phyloP scores from a whole-genome alignment of 2,888 invertebrate genomes.

The Stenurella melanura region DNA sequence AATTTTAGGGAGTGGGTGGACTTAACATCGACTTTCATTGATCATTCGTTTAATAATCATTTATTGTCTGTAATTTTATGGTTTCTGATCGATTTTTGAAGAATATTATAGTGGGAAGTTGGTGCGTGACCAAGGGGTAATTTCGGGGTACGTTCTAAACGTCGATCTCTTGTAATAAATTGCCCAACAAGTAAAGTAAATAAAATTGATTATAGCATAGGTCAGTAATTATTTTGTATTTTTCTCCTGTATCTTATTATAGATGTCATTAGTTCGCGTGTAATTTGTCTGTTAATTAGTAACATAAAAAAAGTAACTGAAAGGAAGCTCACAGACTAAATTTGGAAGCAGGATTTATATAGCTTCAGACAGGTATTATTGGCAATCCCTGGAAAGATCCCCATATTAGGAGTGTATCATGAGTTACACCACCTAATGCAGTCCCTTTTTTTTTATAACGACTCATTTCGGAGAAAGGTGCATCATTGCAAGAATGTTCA shows the following conservation, averaged over 20 bases:
- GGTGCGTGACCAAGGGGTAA: slow-evolving; percentile 13
- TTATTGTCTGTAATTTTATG: slow-evolving; percentile 36
- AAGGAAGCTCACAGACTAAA: no score
- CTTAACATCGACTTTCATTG: slow-evolving; percentile 40
- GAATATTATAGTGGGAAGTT: slow-evolving; percentile 17
- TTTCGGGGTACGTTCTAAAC: slow-evolving; percentile 11
- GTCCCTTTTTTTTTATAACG: no score
- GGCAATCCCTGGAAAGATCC: no score
- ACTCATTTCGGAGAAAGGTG: no score
- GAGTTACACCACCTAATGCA: no score
- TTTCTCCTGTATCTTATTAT: neutral
- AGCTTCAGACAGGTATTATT: no score
- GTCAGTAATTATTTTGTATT: neutral
- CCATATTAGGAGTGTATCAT: no score
- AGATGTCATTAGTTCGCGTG: no score
- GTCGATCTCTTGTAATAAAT: slow-evolving; percentile 5
- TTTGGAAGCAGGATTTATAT: no score
- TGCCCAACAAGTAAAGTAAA: neutral
- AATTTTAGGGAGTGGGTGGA: slow-evolving; percentile 52
- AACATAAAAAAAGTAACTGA: no score
- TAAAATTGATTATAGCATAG: slow-evolving; percentile 5
- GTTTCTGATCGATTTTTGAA: slow-evolving; percentile 30
- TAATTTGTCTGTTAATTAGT: no score
- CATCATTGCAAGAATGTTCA: no score
- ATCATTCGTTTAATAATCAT: slow-evolving; percentile 43